Evolutionary conservation across 2,888 invertebrate species (phyloP), one percentile per base, ranked within the genome.

Genomic region (Amphipyra tragopoginis): DNA sequence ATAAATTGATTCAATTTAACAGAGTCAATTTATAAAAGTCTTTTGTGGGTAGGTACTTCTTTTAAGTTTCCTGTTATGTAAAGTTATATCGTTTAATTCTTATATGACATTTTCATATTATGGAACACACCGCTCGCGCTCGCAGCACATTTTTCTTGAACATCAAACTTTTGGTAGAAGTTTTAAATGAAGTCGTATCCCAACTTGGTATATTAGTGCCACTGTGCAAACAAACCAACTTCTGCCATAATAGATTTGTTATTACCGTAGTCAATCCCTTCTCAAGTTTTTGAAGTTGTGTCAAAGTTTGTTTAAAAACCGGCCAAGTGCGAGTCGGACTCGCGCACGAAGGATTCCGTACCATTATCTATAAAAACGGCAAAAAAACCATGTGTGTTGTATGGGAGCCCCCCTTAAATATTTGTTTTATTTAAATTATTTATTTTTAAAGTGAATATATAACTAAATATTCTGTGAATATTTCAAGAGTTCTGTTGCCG

Each of bases 191-290:
- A 44, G 44, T 44, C 45, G 33, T 26, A 38, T 51, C 42, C 39
- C 34, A 58, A 47, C 39, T 55, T 76, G 33, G 51, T 50, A 57
- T 62, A 61, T 67, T 47, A 55, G 57, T 72, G 63, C 60, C 52
- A 45, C 49, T 36, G 34, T 42, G 47, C 58, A 67, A 72, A 72
- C 52, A 72, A 58, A 50, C 26, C 43, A 76, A 58, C 44, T 76
- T 72, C 55, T 33, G 52, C 49, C 43, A 76, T 58, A 63, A 63
- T 10, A 60, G 57, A 45, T 53, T 56, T 65, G 13, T 55, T 58
- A 54, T 58, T 63, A 54, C 33, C 36, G 13, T 38, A 29, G 29
- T 7, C 10, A 44, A 45, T 65, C 36, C 48, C 49, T 57, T 14
- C 39, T 33, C 8, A 8, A 45, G 13, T n/a, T 58, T 55, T 56